Base-by-base conservation (phyloP, 2,797 vertebrate genomes). In the Florisuga fusca region DNA sequence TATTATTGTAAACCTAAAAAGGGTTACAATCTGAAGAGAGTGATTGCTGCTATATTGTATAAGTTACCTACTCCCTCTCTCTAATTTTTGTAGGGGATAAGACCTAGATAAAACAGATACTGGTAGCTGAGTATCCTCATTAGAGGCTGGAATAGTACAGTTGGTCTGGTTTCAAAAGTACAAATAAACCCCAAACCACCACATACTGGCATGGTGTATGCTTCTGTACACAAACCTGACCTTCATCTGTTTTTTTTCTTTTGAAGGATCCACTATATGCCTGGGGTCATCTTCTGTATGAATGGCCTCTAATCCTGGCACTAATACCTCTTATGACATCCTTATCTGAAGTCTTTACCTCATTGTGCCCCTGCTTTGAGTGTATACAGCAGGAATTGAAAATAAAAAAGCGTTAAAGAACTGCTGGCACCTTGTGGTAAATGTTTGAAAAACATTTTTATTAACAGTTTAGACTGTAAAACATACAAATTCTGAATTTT, bases 401-500 rank as follows among this genome's bases (percentile, higher is more conserved):
- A 94, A 96, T 75, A 93, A 95, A 94, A 94, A 88, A 94, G 83
- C 72, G 78, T 97, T 95, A 95, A 97, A 97, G 94, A 97, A 92
- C 93, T 97, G 96, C 96, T 97, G 97, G 96, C 97, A 97, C 96
- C 96, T 96, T 96, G 96, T 97, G 96, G 96, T 95, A 97, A 96
- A 95, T 69, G 84, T 87, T 84, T 97, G 96, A 97, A 97, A 94
- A 97, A 95, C 95, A 93, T 96, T 96, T 96, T 89, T 93, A 95
- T 71, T 38, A 87, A 62, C 71, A 79, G 50, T 89, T 95, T 87
- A 53, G 59, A 64, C 71, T 59, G 63, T 85, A 83, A 94, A 94
- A 58, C 13, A 19, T 50, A 36, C 1, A 12, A 64, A 69, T 93
- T 85, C 33, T 33, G 50, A 69, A 34, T 91, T 92, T 90, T 69